Percentiles rank a stretch among this genome's conserved stretches.
phyloP scores from a whole-genome alignment of 2,888 invertebrate species.

The Drosophila quasianomalipes region DNA sequence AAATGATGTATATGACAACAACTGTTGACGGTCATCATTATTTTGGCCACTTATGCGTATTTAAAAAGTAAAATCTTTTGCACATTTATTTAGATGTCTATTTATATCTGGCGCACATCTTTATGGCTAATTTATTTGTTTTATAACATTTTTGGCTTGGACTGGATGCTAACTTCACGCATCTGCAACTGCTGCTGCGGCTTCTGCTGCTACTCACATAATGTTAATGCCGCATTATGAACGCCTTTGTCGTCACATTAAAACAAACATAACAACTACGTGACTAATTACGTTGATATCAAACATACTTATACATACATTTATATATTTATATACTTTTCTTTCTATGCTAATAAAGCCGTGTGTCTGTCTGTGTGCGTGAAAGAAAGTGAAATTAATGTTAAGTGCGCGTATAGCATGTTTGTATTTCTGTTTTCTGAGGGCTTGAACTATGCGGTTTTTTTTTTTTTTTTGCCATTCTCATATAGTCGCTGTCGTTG shows the following conservation, averaged over 20 bases:
- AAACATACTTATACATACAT: slow-evolving; percentile 49
- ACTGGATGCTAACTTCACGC: slow-evolving; percentile 44
- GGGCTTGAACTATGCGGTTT: slow-evolving; percentile 22
- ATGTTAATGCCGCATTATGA: slow-evolving; percentile 70
- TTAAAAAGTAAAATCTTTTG: slow-evolving; percentile 46
- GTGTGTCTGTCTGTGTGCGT: slow-evolving; percentile 29
- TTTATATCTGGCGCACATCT: slow-evolving; percentile 41
- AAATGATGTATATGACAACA: slow-evolving; percentile 44
- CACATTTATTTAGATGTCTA: slow-evolving; percentile 26
- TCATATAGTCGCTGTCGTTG: neutral
- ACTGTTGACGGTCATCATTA: slow-evolving; percentile 27
- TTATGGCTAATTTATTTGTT: slow-evolving; percentile 65
- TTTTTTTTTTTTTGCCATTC: slow-evolving; percentile 5
- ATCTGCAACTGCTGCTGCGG: slow-evolving; percentile 37
- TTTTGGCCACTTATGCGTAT: slow-evolving; percentile 35
- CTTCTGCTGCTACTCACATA: slow-evolving; percentile 42
- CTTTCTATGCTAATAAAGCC: slow-evolving; percentile 27
- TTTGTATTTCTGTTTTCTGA: slow-evolving; percentile 42
- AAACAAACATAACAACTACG: slow-evolving; percentile 78
- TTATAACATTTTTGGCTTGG: slow-evolving; percentile 63
- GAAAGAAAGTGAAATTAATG: slow-evolving; percentile 80
- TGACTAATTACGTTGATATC: slow-evolving; percentile 80
- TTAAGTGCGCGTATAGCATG: slow-evolving; percentile 66
- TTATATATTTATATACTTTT: slow-evolving; percentile 22
- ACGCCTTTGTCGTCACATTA: slow-evolving; percentile 74